phyloP scores from a whole-genome alignment of 2,113 vertebrate species.

The Girardinichthys multiradiatus region DNA sequence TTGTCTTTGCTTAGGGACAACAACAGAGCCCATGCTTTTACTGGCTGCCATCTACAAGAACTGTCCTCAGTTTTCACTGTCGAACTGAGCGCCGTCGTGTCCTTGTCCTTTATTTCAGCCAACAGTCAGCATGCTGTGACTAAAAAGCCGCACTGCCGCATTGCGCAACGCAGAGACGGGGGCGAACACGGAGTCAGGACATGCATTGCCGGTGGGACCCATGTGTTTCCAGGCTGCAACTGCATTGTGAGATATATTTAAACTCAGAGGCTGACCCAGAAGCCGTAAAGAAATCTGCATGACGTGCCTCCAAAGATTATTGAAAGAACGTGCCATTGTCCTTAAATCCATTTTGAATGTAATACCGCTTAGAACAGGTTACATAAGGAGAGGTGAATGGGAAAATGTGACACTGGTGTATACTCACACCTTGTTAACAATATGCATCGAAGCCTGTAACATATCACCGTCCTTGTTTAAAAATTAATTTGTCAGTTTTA shows the following conservation, averaged over 20 bases:
- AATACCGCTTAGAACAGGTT: not conserved
- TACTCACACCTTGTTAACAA: too few species aligned
- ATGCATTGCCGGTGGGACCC: constrained; percentile 55
- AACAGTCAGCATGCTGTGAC: constrained; percentile 57
- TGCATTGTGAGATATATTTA: constrained; percentile 43
- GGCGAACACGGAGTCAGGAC: constrained; percentile 61
- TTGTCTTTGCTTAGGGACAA: constrained; percentile 7
- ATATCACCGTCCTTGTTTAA: too few species aligned
- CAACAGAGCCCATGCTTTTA: not conserved
- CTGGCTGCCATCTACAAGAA: not conserved
- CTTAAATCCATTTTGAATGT: not conserved
- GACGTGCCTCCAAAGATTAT: not conserved
- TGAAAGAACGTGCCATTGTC: constrained; percentile 15
- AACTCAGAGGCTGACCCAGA: constrained; percentile 16
- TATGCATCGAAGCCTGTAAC: constrained; percentile 1
- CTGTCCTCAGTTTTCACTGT: constrained; percentile 19
- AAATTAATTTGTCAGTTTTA: too few species aligned
- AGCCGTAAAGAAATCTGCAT: constrained; percentile 23
- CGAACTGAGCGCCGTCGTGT: constrained; percentile 26
- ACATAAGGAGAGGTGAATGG: not conserved
- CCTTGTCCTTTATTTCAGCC: constrained; percentile 61
- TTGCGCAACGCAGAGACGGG: constrained; percentile 75
- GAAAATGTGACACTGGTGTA: not conserved
- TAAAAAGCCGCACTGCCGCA: constrained; percentile 76
- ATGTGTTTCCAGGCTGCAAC: constrained; percentile 49